phyloP scores from a whole-genome alignment of 2,888 invertebrate genomes.

The Hyles lineata region DNA sequence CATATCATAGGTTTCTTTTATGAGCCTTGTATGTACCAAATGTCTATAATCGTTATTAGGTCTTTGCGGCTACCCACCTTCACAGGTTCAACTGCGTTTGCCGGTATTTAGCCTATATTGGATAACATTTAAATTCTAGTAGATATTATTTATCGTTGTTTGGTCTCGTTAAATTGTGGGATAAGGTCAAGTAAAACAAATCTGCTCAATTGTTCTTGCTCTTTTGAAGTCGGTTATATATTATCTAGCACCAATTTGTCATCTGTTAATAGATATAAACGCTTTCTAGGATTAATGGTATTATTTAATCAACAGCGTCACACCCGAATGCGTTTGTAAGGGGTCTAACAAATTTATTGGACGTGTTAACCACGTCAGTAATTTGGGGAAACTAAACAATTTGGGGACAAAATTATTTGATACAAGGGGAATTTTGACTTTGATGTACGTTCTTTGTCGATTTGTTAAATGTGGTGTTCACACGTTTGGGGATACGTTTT shows the following conservation, averaged over 20 bases:
- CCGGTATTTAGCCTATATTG: too few species aligned
- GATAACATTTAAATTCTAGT: too few species aligned
- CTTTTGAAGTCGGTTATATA: neutral
- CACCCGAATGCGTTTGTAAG: slow-evolving; percentile 45
- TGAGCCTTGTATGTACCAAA: too few species aligned
- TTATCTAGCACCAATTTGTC: neutral
- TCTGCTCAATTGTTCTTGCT: too few species aligned
- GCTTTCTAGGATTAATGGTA: slow-evolving; percentile 14
- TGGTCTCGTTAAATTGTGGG: too few species aligned
- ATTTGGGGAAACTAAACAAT: slow-evolving; percentile 46
- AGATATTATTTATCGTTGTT: too few species aligned
- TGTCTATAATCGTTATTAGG: too few species aligned
- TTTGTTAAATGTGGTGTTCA: slow-evolving; percentile 14
- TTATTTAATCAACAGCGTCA: slow-evolving; percentile 53
- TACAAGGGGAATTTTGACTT: slow-evolving; percentile 45
- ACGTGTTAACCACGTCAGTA: slow-evolving; percentile 48
- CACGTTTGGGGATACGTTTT: neutral
- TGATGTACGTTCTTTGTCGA: slow-evolving; percentile 36
- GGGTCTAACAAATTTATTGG: slow-evolving; percentile 53
- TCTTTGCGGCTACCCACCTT: too few species aligned
- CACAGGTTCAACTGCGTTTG: too few species aligned
- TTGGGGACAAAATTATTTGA: slow-evolving; percentile 48
- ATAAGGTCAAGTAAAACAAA: too few species aligned
- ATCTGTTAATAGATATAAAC: neutral
- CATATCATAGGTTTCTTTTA: too few species aligned